A percentile compares a stretch with the other conserved stretches of the same genome.
Evolutionary conservation across 2,797 vertebrate species (phyloP).

Genomic region (Rhinatrema bivittatum): DNA sequence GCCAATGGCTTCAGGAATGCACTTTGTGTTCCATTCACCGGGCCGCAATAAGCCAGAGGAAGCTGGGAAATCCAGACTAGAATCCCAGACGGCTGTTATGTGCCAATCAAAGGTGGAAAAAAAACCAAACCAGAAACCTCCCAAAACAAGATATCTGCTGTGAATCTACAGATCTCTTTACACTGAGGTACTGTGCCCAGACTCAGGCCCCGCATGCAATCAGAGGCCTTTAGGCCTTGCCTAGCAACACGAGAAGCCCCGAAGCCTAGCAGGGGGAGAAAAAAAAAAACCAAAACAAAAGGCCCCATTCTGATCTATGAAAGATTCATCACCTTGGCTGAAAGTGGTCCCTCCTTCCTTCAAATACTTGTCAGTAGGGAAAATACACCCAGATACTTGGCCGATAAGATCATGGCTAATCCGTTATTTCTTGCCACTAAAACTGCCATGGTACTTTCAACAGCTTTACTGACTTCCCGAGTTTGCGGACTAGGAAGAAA

Average conservation of each 20-base stretch:
- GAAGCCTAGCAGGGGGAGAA: constrained; percentile 45
- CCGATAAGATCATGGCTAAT: constrained; percentile 88
- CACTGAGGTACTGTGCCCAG: constrained; percentile 27
- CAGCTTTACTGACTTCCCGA: constrained; percentile 57
- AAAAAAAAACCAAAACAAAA: too few species aligned
- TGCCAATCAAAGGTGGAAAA: constrained; percentile 69
- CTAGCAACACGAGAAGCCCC: constrained; percentile 71
- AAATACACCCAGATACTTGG: constrained; percentile 63
- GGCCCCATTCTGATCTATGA: constrained; percentile 68
- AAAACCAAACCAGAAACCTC: constrained; percentile 37
- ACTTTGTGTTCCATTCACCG: not conserved
- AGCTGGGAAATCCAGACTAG: constrained; percentile 16
- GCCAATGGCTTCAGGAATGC: constrained; percentile 1
- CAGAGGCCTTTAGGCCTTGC: constrained; percentile 51
- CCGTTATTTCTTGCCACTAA: constrained; percentile 76
- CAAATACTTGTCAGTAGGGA: constrained; percentile 75
- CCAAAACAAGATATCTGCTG: constrained; percentile 61
- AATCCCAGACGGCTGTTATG: constrained; percentile 58
- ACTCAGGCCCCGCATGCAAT: constrained; percentile 57
- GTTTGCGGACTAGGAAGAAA: too few species aligned
- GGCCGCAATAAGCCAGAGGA: constrained; percentile 17
- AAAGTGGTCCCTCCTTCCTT: constrained; percentile 73
- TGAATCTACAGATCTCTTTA: constrained; percentile 59
- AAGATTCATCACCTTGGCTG: constrained; percentile 77
- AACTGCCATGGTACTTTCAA: constrained; percentile 75